Percentiles rank a stretch among this genome's conserved stretches.
phyloP scores from a whole-genome alignment of 2,113 vertebrate genomes.

The Melanotaenia duboulayi region DNA sequence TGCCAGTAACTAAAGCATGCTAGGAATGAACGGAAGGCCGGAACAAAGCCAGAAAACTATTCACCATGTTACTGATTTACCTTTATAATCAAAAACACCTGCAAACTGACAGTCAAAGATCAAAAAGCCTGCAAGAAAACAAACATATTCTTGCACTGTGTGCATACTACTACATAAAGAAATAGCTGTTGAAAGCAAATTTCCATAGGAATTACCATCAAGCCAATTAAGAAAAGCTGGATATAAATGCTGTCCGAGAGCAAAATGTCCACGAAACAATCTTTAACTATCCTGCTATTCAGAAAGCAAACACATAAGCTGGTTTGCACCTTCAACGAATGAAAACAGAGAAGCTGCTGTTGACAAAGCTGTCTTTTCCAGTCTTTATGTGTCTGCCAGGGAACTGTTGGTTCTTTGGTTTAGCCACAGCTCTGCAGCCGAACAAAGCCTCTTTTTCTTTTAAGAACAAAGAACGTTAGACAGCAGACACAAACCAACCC shows the following conservation, averaged over 20 bases:
- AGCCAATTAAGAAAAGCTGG: not conserved
- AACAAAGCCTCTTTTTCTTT: constrained; percentile 60
- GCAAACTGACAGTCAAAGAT: not conserved
- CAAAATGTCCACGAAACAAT: constrained; percentile 51
- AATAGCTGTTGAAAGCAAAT: constrained; percentile 42
- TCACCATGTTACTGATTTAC: constrained; percentile 63
- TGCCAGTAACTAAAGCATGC: not conserved
- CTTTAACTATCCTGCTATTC: constrained; percentile 60
- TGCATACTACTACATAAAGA: not conserved
- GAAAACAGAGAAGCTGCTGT: constrained; percentile 56
- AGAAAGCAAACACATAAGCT: constrained; percentile 43
- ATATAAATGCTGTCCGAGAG: constrained; percentile 37
- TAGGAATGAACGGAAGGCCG: not conserved
- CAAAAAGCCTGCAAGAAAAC: not conserved
- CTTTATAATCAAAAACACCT: not conserved
- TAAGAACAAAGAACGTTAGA: constrained; percentile 50
- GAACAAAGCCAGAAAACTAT: constrained; percentile 7
- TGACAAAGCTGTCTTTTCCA: constrained; percentile 54
- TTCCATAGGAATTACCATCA: constrained; percentile 30
- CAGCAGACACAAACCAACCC: constrained; percentile 37
- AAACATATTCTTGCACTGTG: no score
- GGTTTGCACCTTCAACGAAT: constrained; percentile 23
- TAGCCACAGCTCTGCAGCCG: constrained; percentile 31
- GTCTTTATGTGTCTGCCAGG: constrained; percentile 54
- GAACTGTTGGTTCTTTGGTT: constrained; percentile 64